phyloP scores from a whole-genome alignment of 2,888 invertebrate species.

The Alviniconcha strummeri region DNA sequence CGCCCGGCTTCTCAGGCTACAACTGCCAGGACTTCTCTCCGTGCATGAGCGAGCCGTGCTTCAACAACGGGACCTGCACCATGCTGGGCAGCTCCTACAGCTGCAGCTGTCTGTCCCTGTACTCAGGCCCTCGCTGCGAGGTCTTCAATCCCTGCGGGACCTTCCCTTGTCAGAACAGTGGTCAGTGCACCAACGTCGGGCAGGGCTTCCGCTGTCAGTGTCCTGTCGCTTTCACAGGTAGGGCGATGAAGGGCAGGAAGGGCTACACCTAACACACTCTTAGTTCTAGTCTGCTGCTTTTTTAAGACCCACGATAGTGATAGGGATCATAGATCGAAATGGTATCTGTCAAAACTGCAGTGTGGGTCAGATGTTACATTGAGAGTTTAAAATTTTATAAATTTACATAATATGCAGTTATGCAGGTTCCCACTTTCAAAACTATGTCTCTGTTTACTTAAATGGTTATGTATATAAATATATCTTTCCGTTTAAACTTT shows the following conservation, averaged over 20 bases:
- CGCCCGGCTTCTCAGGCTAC: conserved; percentile 36
- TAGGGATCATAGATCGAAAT: not conserved
- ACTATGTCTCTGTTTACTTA: too few species aligned
- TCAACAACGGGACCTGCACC: conserved; percentile 55
- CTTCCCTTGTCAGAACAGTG: conserved; percentile 58
- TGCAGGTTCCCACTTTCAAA: too few species aligned
- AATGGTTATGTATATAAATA: too few species aligned
- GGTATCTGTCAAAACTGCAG: not conserved
- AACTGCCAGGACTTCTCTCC: conserved; percentile 42
- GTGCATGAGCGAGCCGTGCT: conserved; percentile 51
- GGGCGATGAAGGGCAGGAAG: not conserved
- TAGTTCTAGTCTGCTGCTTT: not conserved
- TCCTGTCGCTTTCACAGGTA: conserved; percentile 34
- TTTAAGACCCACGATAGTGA: not conserved
- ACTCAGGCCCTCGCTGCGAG: conserved; percentile 53
- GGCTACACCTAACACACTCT: not conserved
- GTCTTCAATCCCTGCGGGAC: conserved; percentile 46
- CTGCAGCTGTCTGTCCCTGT: conserved; percentile 53
- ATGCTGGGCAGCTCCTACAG: conserved; percentile 43
- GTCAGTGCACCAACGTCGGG: conserved; percentile 45
- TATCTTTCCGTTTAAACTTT: too few species aligned
- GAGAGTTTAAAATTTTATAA: too few species aligned
- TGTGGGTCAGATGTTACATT: too few species aligned
- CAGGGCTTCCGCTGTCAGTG: conserved; percentile 39
- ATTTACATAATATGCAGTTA: too few species aligned